Evolutionary conservation across 2,113 vertebrate species (phyloP).

Genomic region (Numenius arquata): DNA sequence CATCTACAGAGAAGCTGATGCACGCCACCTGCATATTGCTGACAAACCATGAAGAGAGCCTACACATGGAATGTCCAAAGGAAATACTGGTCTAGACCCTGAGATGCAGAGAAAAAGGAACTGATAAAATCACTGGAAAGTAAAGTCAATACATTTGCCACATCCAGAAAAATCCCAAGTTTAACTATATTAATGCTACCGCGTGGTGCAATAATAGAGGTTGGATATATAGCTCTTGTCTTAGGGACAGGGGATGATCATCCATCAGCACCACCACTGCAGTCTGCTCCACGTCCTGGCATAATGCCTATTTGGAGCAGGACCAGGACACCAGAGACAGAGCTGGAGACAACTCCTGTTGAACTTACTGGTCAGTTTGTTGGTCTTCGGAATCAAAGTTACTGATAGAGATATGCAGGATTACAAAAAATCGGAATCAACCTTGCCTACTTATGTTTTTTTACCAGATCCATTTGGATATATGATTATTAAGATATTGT

Average conservation of each 20-base stretch:
- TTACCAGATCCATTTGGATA: neutral
- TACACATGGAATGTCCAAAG: neutral
- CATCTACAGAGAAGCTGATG: neutral
- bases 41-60: neutral
- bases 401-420: neutral
- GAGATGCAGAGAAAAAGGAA: neutral
- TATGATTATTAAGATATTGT: neutral
- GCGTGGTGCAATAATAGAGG: neutral
- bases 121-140: constrained; percentile 1
- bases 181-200: constrained; percentile 14
- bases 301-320: neutral
- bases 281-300: neutral
- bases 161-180: constrained; percentile 4
- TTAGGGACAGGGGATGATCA: neutral
- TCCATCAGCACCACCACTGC: constrained; percentile 18
- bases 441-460: fast-evolving
- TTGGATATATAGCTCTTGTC: constrained; percentile 34
- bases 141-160: constrained; percentile 1
- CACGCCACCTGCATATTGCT: neutral
- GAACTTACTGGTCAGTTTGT: neutral
- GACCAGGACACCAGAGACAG: neutral
- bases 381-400: neutral
- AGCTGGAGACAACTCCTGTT: neutral
- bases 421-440: neutral
- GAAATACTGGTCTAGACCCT: neutral